These are phyloP conservation scores for Metellina segmentata DNA, from an alignment of 2,888 invertebrate genomes.

Conservation along the genomic window DNA sequence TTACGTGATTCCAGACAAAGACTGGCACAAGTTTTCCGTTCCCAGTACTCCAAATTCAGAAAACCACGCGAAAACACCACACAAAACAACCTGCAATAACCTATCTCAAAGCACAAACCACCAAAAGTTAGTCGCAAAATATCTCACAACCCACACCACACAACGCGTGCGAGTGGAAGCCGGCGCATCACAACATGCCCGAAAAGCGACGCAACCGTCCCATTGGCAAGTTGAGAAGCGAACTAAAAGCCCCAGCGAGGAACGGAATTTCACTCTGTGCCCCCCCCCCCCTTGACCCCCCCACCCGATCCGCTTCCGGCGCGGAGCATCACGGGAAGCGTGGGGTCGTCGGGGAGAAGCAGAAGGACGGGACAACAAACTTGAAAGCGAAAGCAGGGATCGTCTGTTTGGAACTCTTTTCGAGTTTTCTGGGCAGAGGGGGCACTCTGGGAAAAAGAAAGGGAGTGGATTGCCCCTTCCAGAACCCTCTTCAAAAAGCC, in stretches of 20 bases:
- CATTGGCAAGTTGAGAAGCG: constrained; percentile 47
- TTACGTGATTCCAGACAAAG: no score
- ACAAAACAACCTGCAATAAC: no score
- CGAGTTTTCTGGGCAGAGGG: neutral
- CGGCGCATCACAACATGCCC: neutral
- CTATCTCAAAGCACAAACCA: no score
- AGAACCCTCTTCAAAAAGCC: constrained; percentile 6
- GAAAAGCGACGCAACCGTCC: constrained; percentile 43
- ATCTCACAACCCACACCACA: constrained; percentile 1
- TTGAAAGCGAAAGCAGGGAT: constrained; percentile 14
- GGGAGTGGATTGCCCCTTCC: neutral
- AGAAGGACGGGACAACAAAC: constrained; percentile 44
- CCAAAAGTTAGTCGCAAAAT: no score
- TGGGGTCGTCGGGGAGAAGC: constrained; percentile 4
- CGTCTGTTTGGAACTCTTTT: no score
- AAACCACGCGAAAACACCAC: no score
- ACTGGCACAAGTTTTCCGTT: no score
- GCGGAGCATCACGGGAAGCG: constrained; percentile 43
- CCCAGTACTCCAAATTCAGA: no score
- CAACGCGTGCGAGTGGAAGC: neutral
- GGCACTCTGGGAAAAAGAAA: neutral
- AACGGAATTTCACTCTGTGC: neutral
- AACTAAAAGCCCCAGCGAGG: constrained; percentile 31
- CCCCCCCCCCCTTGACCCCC: constrained; percentile 5
- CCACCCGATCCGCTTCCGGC: constrained; percentile 51